Evolutionary conservation across 2,888 invertebrate species (phyloP).

Genomic region (Biston stratarius): DNA sequence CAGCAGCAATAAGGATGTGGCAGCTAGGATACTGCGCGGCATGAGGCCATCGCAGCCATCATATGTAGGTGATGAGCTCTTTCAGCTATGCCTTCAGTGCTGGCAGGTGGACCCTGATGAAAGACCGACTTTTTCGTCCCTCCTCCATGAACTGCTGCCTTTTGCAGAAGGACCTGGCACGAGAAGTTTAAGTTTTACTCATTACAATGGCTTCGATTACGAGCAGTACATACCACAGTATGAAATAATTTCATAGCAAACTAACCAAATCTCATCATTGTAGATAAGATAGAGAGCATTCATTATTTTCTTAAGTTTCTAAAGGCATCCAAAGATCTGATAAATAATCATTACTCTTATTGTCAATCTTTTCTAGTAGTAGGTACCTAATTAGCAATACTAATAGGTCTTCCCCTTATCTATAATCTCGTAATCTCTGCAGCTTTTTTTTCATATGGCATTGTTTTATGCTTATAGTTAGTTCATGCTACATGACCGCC

Average conservation of each 20-base stretch:
- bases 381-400: conserved; percentile 1
- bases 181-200: conserved; percentile 76
- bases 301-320: conserved; percentile 20
- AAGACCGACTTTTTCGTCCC: conserved; percentile 89
- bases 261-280: conserved; percentile 41
- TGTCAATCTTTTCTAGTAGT: conserved; percentile 11
- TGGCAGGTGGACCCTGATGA: conserved; percentile 95
- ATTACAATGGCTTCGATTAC: conserved; percentile 78
- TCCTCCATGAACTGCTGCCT: conserved; percentile 79
- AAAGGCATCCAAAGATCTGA: conserved; percentile 48
- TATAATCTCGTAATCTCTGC: no score
- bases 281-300: conserved; percentile 10
- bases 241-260: conserved; percentile 72
- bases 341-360: conserved; percentile 20
- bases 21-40: conserved; percentile 89
- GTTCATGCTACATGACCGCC: no score
- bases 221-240: conserved; percentile 79
- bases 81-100: conserved; percentile 93
- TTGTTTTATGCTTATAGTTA: neutral
- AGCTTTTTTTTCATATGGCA: no score
- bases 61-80: conserved; percentile 92
- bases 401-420: neutral
- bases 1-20: conserved; percentile 88
- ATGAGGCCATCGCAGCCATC: conserved; percentile 90
- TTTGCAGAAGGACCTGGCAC: conserved; percentile 69